Evolutionary conservation across 1,140 invertebrate genomes (phyloP).

Genomic region (Lutraria rhynchaena): DNA sequence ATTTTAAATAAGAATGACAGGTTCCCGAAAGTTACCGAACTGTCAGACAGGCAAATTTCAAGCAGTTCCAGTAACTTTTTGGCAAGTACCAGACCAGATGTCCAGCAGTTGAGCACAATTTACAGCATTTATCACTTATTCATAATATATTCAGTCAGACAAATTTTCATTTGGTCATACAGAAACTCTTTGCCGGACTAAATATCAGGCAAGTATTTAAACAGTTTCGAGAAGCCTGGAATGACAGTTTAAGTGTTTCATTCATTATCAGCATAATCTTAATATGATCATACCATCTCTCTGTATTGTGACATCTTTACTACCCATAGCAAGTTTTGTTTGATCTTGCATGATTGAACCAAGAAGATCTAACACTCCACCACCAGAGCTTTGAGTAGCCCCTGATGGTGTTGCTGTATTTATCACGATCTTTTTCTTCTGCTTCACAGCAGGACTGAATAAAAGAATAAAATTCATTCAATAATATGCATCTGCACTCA

Average conservation of each 20-base stretch:
- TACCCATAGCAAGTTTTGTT: constrained; percentile 88
- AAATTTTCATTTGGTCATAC: too few species aligned
- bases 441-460: background rate
- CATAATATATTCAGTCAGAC: too few species aligned
- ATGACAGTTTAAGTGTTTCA: background rate
- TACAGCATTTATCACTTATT: too few species aligned
- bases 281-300: constrained; percentile 85
- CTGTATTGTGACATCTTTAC: constrained; percentile 85
- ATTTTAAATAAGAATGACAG: too few species aligned
- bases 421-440: constrained; percentile 23
- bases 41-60: too few species aligned
- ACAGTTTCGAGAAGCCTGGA: too few species aligned
- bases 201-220: too few species aligned
- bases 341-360: constrained; percentile 90
- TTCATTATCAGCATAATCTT: background rate
- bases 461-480: background rate
- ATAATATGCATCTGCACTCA: background rate
- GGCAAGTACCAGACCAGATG: too few species aligned
- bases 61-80: too few species aligned
- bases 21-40: too few species aligned
- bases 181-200: too few species aligned
- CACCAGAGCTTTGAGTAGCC: background rate
- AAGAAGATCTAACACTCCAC: constrained; percentile 85
- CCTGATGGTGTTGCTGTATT: background rate
- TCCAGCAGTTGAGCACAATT: too few species aligned